These are phyloP conservation scores for Druon quercuslanigerum DNA, from an alignment of 1,140 invertebrate species.

Conservation along the genomic window DNA sequence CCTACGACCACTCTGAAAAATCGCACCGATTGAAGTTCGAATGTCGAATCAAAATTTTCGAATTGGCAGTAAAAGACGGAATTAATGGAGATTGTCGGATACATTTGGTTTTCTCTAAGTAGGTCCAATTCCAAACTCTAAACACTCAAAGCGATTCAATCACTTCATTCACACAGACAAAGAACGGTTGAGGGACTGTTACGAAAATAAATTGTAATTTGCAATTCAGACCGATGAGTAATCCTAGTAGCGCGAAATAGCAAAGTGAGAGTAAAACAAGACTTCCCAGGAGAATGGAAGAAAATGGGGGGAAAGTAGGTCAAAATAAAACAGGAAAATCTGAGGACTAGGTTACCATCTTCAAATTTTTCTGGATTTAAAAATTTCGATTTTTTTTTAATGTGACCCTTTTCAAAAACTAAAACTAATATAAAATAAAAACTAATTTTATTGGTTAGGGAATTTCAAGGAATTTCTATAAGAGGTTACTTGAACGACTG, in stretches of 20 bases:
- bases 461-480: no score
- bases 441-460: no score
- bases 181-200: constrained; percentile 12
- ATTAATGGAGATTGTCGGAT: no score
- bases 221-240: constrained; percentile 30
- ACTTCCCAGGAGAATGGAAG: constrained; percentile 3
- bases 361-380: neutral
- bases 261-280: constrained; percentile 30
- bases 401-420: neutral
- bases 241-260: constrained; percentile 30
- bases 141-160: neutral
- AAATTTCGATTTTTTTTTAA: neutral
- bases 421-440: no score
- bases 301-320: constrained; percentile 14
- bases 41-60: no score
- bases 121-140: no score
- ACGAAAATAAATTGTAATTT: constrained; percentile 29
- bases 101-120: no score
- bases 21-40: no score
- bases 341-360: neutral
- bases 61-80: no score
- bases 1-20: no score
- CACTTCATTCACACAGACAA: constrained; percentile 19
- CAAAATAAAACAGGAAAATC: neutral
- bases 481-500: no score